Evolutionary conservation across 2,113 vertebrate genomes (phyloP), one percentile per base, ranked within the genome.

Genomic region (Charadrius vociferus): DNA sequence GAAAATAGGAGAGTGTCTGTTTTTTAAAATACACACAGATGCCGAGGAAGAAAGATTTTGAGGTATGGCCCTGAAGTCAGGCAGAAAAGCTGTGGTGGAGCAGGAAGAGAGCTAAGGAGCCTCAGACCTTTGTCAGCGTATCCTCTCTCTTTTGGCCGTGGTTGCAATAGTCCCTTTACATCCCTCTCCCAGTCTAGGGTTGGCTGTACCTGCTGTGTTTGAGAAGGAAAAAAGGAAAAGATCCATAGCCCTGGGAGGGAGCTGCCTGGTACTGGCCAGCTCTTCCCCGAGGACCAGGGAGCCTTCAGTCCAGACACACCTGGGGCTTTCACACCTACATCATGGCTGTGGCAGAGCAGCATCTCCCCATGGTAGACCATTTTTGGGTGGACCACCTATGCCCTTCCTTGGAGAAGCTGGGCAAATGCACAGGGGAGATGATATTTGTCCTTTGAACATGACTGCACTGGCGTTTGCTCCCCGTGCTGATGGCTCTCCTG

Each of bases 401-500:
- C 9, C 4, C 37, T 52, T 47, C 24, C 19, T 18, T 34, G 18
- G 24, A 45, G 59, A 41, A 52, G 37, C 22, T 58, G 41, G 29
- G 8, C 13, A 93, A 43, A 14, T 45, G 19, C 43, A 56, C 34
- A 16, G 22, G n/a, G 24, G 14, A 36, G 27, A 24, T 61, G 5
- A 26, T 8, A 13, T 37, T 36, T 19, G 17, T 80, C 23, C 37
- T 74, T 20, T 36, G 49, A 47, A 43, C 0, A 1, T 32, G 39
- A 14, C 50, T 30, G 56, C 2, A 1, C n/a, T 24, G 32, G 12
- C 37, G 16, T 50, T 65, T 84, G 3, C 27, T 53, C 7, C 36
- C 14, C 3, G 0, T 16, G 6, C 14, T 1, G 0, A 7, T 21
- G 47, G 26, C 7, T 73, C 3, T 68, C 59, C 81, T 47, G 41